A percentile compares a stretch with the other conserved stretches of the same genome.
phyloP scores from a whole-genome alignment of 2,113 vertebrate species.

The Sebastes schlegelii region DNA sequence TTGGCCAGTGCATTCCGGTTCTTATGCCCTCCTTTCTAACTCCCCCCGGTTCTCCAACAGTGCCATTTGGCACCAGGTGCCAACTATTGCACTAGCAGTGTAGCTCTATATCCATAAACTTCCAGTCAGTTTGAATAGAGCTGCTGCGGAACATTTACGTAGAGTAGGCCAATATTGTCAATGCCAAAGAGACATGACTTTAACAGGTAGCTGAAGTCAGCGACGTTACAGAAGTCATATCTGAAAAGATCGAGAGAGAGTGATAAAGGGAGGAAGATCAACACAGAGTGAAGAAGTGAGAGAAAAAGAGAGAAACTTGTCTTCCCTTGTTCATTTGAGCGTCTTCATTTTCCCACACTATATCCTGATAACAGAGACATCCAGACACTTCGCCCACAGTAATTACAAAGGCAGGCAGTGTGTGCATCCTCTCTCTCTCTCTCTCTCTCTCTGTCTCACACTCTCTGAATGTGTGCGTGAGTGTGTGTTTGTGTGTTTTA shows the following conservation, averaged over 20 bases:
- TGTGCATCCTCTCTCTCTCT: conserved; percentile 59
- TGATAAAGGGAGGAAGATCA: background rate
- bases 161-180: background rate
- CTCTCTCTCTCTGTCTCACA: conserved; percentile 15
- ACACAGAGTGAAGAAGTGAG: background rate
- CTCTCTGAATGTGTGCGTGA: conserved; percentile 78
- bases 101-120: background rate
- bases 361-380: conserved; percentile 53
- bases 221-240: background rate
- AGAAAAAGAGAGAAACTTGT: background rate
- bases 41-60: background rate
- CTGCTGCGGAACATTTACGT: background rate
- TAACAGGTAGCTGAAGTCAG: background rate
- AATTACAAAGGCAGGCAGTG: conserved; percentile 73
- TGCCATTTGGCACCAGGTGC: background rate
- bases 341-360: conserved; percentile 28
- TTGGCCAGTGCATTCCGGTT: too few species aligned
- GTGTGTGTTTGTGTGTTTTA: conserved; percentile 89
- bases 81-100: background rate
- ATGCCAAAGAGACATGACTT: background rate
- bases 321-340: background rate
- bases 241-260: too few species aligned
- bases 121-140: background rate
- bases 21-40: background rate
- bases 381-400: conserved; percentile 36